Base-by-base conservation (phyloP, 1,140 invertebrate species). In the Euglossa dilemma region DNA sequence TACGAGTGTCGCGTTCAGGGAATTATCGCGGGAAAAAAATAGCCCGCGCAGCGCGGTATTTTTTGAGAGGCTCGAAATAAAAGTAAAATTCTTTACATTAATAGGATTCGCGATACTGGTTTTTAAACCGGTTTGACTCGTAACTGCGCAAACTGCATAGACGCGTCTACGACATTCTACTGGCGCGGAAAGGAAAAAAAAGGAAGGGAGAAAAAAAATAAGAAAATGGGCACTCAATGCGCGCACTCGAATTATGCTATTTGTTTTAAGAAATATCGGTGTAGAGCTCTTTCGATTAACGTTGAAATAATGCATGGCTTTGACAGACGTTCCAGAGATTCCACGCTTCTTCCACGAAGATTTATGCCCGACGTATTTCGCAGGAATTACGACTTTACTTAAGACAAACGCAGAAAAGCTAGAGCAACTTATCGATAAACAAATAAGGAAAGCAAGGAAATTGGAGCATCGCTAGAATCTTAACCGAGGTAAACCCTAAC, bases 111-210 rank as follows among this genome's bases (percentile, higher is more conserved):
- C 54, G 23, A 73, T 73, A 73, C 71, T 45, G 71, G 71, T 73
- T 73, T 73, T 73, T 73, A 73, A 73, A 73, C 71, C 71, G 71
- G 71, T 73, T 73, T 59, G 36, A n/a, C 54, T 73, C 54, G 36
- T 57, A 45, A 57, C 71, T 25, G 28, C 71, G 45, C 71, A 59
- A 57, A 73, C 71, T 73, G 54, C 71, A 73, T 73, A 73, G 54
- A 73, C 71, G 71, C 54, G 50, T 72, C 70, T 45, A 59, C 71
- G 23, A 73, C 54, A 73, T 73, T 73, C 71, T 73, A 57, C 54
- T 45, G 43, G n/a, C 67, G 4, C 14, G 28, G n/a, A n/a, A n/a
- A n/a, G n/a, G n/a, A n/a, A n/a, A n/a, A n/a, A n/a, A n/a, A n/a
- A n/a, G n/a, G n/a, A n/a, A 57, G n/a, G 45, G n/a, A 45, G n/a